phyloP scores from a whole-genome alignment of 2,797 vertebrate genomes.

The Remorina albescens region DNA sequence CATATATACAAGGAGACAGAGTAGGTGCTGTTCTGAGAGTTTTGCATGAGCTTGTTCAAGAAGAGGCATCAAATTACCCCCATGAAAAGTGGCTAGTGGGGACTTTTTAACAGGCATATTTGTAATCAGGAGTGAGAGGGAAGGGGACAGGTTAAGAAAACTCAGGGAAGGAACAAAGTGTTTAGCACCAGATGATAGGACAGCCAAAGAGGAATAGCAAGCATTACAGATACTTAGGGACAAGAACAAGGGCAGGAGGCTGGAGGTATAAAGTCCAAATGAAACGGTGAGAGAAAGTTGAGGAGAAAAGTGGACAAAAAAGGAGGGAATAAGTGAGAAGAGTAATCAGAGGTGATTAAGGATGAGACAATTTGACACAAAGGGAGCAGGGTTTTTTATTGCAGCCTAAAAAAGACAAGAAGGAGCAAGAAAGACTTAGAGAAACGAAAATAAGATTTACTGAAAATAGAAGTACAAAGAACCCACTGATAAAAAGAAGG shows the following conservation, averaged over 20 bases:
- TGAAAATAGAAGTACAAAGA: conserved; percentile 32
- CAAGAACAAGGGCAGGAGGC: conserved; percentile 8
- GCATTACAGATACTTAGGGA: conserved; percentile 45
- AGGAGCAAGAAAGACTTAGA: conserved; percentile 1
- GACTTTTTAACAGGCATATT: conserved; percentile 26
- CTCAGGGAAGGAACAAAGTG: conserved; percentile 16
- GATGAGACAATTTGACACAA: conserved; percentile 15
- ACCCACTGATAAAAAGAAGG: background rate
- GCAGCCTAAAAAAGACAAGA: background rate
- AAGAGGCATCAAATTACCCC: conserved; percentile 16
- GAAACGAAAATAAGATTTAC: conserved; percentile 15
- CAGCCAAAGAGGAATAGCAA: conserved; percentile 34
- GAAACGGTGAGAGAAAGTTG: conserved; percentile 27
- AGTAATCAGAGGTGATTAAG: conserved; percentile 24
- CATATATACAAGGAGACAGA: conserved; percentile 3
- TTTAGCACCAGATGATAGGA: conserved; percentile 45
- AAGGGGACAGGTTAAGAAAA: conserved; percentile 21
- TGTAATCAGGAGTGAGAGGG: conserved; percentile 38
- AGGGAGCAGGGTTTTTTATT: background rate
- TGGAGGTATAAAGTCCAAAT: background rate
- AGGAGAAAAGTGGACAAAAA: conserved; percentile 1
- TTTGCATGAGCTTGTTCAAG: conserved; percentile 14
- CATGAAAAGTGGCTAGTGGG: conserved; percentile 14
- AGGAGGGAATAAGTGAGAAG: background rate
- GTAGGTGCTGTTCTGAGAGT: conserved; percentile 23